Percentiles rank a stretch among this genome's conserved stretches.
Evolutionary conservation across 2,113 vertebrate genomes (phyloP).

Genomic region (Paradoxurus hermaphroditus): DNA sequence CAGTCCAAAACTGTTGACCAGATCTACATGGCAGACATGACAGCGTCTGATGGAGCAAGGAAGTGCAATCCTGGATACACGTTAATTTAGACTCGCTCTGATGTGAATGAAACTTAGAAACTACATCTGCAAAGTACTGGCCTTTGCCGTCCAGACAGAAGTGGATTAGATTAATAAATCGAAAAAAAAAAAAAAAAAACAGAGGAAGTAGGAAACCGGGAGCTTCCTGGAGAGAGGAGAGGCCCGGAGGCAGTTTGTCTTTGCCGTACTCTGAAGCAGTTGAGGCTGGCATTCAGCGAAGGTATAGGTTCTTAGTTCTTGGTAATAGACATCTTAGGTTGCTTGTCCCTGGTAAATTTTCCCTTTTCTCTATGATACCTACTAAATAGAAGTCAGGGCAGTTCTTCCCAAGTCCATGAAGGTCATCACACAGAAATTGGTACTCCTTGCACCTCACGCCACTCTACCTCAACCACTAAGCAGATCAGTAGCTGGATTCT

Average conservation of each 20-base stretch:
- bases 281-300: neutral
- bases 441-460: neutral
- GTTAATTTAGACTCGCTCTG: constrained; percentile 13
- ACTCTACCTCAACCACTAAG: neutral
- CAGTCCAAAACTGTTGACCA: neutral
- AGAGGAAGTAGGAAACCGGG: neutral
- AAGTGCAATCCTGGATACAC: neutral
- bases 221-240: neutral
- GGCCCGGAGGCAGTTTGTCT: neutral
- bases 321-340: neutral
- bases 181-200: neutral
- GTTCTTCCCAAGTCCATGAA: neutral
- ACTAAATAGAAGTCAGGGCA: neutral
- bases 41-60: neutral
- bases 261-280: neutral
- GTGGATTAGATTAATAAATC: neutral
- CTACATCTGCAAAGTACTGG: neutral
- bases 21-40: neutral
- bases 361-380: neutral
- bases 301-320: neutral
- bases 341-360: neutral
- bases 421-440: neutral
- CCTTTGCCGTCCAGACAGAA: constrained; percentile 25
- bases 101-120: constrained; percentile 24
- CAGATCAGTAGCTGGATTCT: neutral